Percentiles rank a stretch among this genome's conserved stretches.
Conservation (phyloP, 2,888 invertebrate genomes). For the Perithous albicinctus region DNA sequence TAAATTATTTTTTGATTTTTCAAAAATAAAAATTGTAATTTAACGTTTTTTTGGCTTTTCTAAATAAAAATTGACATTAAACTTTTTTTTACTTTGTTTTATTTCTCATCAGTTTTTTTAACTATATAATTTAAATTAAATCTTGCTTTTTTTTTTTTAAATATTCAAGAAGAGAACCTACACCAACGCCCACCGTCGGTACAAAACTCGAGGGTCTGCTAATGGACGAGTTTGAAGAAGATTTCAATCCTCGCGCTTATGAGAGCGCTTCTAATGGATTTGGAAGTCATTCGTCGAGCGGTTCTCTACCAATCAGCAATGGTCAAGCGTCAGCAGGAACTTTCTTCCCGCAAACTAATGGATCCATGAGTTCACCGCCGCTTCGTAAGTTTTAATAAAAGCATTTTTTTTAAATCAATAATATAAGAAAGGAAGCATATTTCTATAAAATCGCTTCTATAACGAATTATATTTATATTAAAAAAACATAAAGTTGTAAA, state of each 20-base stretch:
- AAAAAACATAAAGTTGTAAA: too few relatives aligned
- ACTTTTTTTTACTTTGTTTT: background rate
- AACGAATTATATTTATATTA: too few relatives aligned
- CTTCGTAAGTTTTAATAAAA: constrained; percentile 86
- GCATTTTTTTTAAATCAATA: background rate
- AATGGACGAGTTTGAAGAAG: constrained; percentile 92
- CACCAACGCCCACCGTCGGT: constrained; percentile 87
- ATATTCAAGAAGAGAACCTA: constrained; percentile 78
- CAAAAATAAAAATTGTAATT: too few relatives aligned
- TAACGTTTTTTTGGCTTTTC: too few relatives aligned
- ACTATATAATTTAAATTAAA: too few relatives aligned
- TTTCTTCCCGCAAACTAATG: constrained; percentile 85
- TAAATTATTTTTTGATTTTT: too few relatives aligned
- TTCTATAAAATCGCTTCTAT: too few relatives aligned
- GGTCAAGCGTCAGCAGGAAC: constrained; percentile 83
- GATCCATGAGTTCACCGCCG: constrained; percentile 87
- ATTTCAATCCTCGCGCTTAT: constrained; percentile 95
- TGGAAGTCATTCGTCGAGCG: constrained; percentile 80
- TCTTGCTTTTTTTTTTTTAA: constrained; percentile 2
- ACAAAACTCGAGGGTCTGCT: constrained; percentile 92
- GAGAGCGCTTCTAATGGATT: constrained; percentile 87
- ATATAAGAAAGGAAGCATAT: too few relatives aligned
- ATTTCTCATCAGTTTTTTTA: background rate
- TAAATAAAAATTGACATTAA: background rate
- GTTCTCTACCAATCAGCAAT: constrained; percentile 78